Percentiles rank a stretch among this genome's conserved stretches.
phyloP scores from a whole-genome alignment of 2,113 vertebrate species.

The Megaceryle maxima region DNA sequence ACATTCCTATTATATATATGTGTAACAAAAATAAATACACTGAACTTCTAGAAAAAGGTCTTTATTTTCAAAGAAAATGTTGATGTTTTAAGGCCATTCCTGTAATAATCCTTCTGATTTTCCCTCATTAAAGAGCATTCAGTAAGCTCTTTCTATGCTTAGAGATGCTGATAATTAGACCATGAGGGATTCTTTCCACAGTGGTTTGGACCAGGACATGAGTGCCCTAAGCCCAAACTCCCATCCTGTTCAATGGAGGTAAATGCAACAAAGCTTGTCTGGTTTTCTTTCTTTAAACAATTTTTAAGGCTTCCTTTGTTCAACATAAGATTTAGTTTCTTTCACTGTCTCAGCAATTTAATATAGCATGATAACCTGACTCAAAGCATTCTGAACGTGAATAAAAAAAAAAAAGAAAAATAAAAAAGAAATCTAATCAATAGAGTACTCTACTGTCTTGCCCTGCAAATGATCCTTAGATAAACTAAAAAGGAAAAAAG shows the following conservation, averaged over 20 bases:
- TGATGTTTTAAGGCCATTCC: neutral
- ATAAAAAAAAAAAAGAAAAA: no score
- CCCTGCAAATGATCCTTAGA: neutral
- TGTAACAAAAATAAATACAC: neutral
- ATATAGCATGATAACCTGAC: neutral
- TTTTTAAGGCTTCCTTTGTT: neutral
- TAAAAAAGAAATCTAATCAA: neutral
- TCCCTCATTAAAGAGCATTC: neutral
- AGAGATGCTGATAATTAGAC: conserved; percentile 24
- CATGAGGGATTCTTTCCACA: conserved; percentile 23
- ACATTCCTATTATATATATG: neutral
- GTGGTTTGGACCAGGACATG: neutral
- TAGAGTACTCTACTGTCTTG: neutral
- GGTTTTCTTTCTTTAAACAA: neutral
- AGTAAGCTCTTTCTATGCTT: neutral
- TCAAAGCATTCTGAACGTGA: neutral
- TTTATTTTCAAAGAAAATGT: neutral
- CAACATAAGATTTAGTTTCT: neutral
- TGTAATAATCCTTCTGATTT: neutral
- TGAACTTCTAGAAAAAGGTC: neutral
- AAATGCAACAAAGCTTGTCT: neutral
- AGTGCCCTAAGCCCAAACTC: conserved; percentile 1
- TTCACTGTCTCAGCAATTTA: neutral
- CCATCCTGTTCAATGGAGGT: neutral
- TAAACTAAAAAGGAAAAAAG: neutral